Base-by-base conservation (phyloP, 2,888 invertebrate genomes). In the Aquatica leii region DNA sequence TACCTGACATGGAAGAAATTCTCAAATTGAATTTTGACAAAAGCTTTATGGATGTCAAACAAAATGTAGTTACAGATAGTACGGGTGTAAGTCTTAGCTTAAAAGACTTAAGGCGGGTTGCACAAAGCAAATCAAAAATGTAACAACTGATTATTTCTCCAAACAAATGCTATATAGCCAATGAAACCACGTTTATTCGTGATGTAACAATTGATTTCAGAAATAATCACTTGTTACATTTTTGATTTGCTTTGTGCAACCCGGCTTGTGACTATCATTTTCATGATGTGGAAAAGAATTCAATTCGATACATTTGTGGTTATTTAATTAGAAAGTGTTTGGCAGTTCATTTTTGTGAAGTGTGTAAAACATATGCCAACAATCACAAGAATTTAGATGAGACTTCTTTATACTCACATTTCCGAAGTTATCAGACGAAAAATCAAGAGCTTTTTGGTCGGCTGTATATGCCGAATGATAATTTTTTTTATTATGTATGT, bases 1-100 rank as follows among this genome's bases (percentile, higher is more conserved):
- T n/a, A n/a, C n/a, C n/a, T n/a, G n/a, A n/a, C n/a, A n/a, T n/a
- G n/a, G n/a, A n/a, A n/a, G n/a, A 9, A 24, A 65, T 35, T 49
- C 46, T 3, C 56, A 12, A 1, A 46, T 24, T 40, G 48, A 15
- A n/a, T 60, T 60, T 50, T 65, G 65, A 48, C 31, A 12, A 9
- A 24, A 31, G 5, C 60, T 57, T 14, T 5, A 9, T n/a, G 40
- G n/a, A n/a, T n/a, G n/a, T 4, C 3, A 46, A 6, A 12, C 4
- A 5, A 41, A 41, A 8, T 41, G 9, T 17, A 6, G 9, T 12
- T 15, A 14, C 9, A 1, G 2, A 3, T 3, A 15, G 9, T 4
- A 17, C 12, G 12, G 12, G 3, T 17, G 9, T 5, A 12, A 14
- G 9, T 9, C 2, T 9, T 17, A 46, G 17, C 9, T n/a, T n/a